These are phyloP conservation scores for Priocnemis perturbator DNA, from an alignment of 2,888 invertebrate species.

Conservation along the genomic window DNA sequence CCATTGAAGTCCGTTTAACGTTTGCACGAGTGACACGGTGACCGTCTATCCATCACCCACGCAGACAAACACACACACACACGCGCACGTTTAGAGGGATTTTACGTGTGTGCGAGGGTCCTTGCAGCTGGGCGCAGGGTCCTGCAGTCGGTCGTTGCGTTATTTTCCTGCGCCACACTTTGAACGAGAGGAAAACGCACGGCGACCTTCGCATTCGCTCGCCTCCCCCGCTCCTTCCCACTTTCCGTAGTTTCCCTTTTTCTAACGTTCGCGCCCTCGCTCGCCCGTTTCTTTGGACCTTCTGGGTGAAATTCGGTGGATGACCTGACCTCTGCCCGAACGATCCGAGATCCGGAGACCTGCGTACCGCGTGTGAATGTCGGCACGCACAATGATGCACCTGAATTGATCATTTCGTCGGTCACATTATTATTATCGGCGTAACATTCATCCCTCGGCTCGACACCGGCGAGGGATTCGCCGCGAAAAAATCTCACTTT, in stretches of 20 bases:
- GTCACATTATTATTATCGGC: too few species aligned
- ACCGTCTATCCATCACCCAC: slow-evolving; percentile 73
- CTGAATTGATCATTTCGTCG: slow-evolving; percentile 29
- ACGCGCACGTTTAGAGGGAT: slow-evolving; percentile 13
- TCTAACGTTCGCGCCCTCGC: slow-evolving; percentile 1
- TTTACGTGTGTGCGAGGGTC: slow-evolving; percentile 31
- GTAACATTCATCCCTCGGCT: too few species aligned
- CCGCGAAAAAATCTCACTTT: background rate
- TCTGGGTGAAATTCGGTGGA: slow-evolving; percentile 31
- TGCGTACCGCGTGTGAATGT: slow-evolving; percentile 38
- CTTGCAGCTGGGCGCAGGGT: slow-evolving; percentile 54
- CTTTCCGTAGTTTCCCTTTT: slow-evolving; percentile 9
- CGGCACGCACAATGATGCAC: slow-evolving; percentile 53
- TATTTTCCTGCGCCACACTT: background rate
- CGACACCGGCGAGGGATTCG: background rate
- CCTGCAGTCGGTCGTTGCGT: slow-evolving; percentile 8
- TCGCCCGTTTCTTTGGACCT: slow-evolving; percentile 23
- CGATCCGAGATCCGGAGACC: slow-evolving; percentile 20
- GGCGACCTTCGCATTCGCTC: slow-evolving; percentile 11
- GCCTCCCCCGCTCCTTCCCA: slow-evolving; percentile 9
- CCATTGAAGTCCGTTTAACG: slow-evolving; percentile 60
- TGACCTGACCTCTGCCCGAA: slow-evolving; percentile 43
- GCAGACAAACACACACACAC: slow-evolving; percentile 39
- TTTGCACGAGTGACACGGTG: slow-evolving; percentile 63
- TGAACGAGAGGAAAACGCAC: background rate